These are phyloP conservation scores for Pristionchus arcanus DNA, from an alignment of 2,888 invertebrate species.

Conservation along the genomic window DNA sequence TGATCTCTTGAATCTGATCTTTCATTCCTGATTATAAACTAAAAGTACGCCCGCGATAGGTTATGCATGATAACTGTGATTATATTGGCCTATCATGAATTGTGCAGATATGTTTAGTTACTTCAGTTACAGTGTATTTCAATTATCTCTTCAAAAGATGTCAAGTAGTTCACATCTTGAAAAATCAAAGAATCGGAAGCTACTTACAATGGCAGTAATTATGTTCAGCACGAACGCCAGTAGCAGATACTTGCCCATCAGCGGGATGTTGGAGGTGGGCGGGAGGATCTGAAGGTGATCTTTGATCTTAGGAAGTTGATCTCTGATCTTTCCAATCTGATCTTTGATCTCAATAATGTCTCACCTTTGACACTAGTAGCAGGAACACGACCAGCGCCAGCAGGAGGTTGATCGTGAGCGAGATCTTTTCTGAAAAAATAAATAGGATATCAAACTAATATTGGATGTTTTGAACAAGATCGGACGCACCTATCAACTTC, in stretches of 20 bases:
- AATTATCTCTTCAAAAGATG: too few species aligned
- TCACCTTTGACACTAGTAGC: slow-evolving; percentile 94
- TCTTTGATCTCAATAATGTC: background rate
- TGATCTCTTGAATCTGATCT: background rate
- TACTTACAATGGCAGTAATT: slow-evolving; percentile 96
- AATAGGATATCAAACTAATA: too few species aligned
- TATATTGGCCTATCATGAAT: too few species aligned
- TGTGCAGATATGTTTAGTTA: too few species aligned
- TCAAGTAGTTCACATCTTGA: too few species aligned
- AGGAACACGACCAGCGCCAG: slow-evolving; percentile 99
- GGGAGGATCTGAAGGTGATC: slow-evolving; percentile 88
- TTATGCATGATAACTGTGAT: too few species aligned
- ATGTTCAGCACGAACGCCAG: slow-evolving; percentile 99
- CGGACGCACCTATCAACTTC: too few species aligned
- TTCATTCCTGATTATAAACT: too few species aligned
- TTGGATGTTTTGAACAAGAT: too few species aligned
- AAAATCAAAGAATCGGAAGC: too few species aligned
- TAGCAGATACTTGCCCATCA: slow-evolving; percentile 98
- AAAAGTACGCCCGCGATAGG: too few species aligned
- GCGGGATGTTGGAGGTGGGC: slow-evolving; percentile 96
- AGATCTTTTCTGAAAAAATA: slow-evolving; percentile 88
- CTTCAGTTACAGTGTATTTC: too few species aligned
- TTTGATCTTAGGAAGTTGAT: slow-evolving; percentile 88
- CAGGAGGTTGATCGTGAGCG: slow-evolving; percentile 94
- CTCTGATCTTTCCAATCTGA: slow-evolving; percentile 85